These are phyloP conservation scores for Tychaedon coryphoeus DNA, from an alignment of 2,113 vertebrate genomes.

Conservation along the genomic window DNA sequence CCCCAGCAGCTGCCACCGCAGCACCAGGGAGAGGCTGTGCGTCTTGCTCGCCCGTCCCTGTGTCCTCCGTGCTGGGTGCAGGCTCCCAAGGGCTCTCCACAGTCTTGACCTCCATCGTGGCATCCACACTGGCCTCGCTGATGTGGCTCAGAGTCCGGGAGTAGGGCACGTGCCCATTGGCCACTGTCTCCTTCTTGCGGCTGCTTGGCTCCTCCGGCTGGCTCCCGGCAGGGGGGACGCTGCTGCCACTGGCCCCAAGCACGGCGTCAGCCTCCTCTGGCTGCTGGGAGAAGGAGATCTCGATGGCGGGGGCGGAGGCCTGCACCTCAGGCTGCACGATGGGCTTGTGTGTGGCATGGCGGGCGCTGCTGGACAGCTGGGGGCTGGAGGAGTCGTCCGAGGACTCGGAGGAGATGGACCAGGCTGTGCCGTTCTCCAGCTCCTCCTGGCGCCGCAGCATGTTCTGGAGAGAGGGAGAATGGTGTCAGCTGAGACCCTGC, in stretches of 20 bases:
- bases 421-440: slow-evolving; percentile 88
- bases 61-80: not conserved
- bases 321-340: slow-evolving; percentile 83
- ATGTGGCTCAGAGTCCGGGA: slow-evolving; percentile 93
- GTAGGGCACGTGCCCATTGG: slow-evolving; percentile 77
- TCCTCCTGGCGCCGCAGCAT: slow-evolving; percentile 89
- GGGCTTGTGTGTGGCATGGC: slow-evolving; percentile 73
- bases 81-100: not conserved
- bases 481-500: not conserved
- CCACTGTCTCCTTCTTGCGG: slow-evolving; percentile 42
- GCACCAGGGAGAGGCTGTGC: not conserved
- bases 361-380: slow-evolving; percentile 78
- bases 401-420: slow-evolving; percentile 94
- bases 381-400: slow-evolving; percentile 94
- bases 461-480: slow-evolving; percentile 74
- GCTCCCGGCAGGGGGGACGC: not conserved
- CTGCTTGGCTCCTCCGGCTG: slow-evolving; percentile 29
- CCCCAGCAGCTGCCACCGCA: rapidly evolving
- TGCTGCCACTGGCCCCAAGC: slow-evolving; percentile 3
- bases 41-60: not conserved
- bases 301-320: slow-evolving; percentile 71
- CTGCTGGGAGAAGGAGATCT: slow-evolving; percentile 83
- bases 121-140: slow-evolving; percentile 87
- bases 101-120: slow-evolving; percentile 55
- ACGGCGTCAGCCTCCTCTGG: slow-evolving; percentile 60